Conservation (phyloP, 2,797 vertebrate genomes). For the Coracias cyanogaster region DNA sequence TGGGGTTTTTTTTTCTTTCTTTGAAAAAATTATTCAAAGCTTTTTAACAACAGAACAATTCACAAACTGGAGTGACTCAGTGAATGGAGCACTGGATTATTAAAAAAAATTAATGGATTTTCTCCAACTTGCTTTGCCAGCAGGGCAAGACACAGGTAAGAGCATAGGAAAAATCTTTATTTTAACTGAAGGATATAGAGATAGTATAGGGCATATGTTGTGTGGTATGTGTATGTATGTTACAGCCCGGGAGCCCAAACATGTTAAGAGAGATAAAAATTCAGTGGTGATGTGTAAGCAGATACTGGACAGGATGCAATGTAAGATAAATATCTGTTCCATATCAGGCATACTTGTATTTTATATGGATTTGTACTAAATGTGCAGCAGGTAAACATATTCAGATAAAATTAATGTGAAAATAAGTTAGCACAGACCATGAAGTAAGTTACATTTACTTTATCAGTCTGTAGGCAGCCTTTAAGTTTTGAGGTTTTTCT, state of each 20-base stretch:
- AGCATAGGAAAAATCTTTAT: background rate
- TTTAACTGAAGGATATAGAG: background rate
- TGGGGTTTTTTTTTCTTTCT: background rate
- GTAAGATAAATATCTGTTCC: background rate
- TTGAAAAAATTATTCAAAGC: background rate
- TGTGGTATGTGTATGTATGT: background rate
- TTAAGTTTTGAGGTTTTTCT: background rate
- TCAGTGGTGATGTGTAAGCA: background rate
- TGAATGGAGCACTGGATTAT: background rate
- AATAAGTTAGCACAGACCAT: background rate
- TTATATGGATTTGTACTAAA: background rate
- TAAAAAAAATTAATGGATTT: background rate
- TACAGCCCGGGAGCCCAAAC: background rate
- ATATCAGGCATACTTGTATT: background rate
- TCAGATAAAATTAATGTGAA: background rate
- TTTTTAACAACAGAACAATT: background rate
- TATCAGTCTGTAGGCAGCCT: background rate
- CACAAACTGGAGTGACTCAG: background rate
- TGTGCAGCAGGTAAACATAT: background rate
- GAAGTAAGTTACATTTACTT: background rate
- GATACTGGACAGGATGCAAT: background rate
- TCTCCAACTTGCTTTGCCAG: background rate
- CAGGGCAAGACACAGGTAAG: background rate
- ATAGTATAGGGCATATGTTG: background rate
- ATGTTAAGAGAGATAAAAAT: background rate